Base-by-base conservation (phyloP, 2,888 invertebrate species). In the Lacanobia wlatinum region DNA sequence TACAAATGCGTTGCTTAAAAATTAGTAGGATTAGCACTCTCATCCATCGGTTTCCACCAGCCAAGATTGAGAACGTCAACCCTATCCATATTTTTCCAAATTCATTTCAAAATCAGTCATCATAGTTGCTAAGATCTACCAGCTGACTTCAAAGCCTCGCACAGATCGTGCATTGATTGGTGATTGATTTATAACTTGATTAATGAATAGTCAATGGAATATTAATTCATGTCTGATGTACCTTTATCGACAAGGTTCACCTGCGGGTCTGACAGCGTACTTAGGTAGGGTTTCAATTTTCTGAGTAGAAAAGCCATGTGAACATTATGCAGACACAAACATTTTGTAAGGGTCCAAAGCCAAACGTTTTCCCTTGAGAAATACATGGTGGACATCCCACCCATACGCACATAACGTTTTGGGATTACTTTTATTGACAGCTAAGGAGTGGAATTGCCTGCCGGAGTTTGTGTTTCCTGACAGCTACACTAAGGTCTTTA, bases 151-250 rank as follows among this genome's bases (percentile, higher is more conserved):
- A 12, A 73, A 73, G 8, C 12, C 12, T n/a, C 23, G 18, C 9
- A 18, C 8, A 21, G 0, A 21, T 53, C 5, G 6, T 69, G 38
- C 9, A 48, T 40, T 74, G 71, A 71, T 62, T 73, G 53, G 62
- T 74, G 71, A 71, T 62, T 73, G 53, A 73, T 71, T 14, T n/a
- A 71, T 72, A 28, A 40, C 75, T 40, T 48, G 55, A 28, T 10
- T 64, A 52, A 75, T 72, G 65, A 73, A 28, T 65, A 48, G 14
- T 28, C 40, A 14, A 55, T 48, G 18, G 55, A 72, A 72, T 75
- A 75, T 40, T 75, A 64, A 55, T 55, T 18, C 21, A 14, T 48
- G 38, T n/a, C 12, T 18, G n/a, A n/a, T 28, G 12, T 12, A 40
- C 21, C 48, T 64, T 48, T 55, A 55, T 10, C 55, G 55, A 38